Evolutionary conservation across 2,797 vertebrate genomes (phyloP).

Genomic region (Rhinatrema bivittatum): DNA sequence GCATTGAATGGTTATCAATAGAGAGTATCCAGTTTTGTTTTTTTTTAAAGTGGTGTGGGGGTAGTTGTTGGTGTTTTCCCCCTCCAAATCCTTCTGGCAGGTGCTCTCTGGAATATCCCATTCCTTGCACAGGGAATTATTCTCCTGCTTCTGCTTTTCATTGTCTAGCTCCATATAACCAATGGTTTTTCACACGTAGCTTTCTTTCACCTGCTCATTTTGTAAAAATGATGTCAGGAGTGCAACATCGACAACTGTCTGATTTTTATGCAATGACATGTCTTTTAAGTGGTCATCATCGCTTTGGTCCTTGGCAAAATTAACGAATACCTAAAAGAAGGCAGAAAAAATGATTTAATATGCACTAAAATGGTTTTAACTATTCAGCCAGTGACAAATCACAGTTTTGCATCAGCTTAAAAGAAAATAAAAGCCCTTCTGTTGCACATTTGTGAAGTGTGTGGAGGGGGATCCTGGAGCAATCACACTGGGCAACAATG

Average conservation of each 20-base stretch:
- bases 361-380: no score
- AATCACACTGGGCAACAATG: no score
- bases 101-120: slow-evolving; percentile 39
- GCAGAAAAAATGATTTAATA: not conserved
- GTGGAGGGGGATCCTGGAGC: no score
- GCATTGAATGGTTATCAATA: slow-evolving; percentile 81
- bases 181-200: slow-evolving; percentile 71
- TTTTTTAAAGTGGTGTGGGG: no score
- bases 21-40: slow-evolving; percentile 62
- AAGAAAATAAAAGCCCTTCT: no score
- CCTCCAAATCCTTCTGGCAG: slow-evolving; percentile 32
- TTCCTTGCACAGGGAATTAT: slow-evolving; percentile 26
- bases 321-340: slow-evolving; percentile 83
- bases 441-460: no score
- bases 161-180: not conserved
- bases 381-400: no score
- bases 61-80: no score
- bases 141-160: slow-evolving; percentile 14
- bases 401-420: no score
- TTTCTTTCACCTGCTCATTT: slow-evolving; percentile 78
- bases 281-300: slow-evolving; percentile 91
- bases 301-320: slow-evolving; percentile 97
- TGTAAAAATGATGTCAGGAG: slow-evolving; percentile 71
- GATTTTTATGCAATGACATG: slow-evolving; percentile 76
- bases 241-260: slow-evolving; percentile 63